These are phyloP conservation scores for Cryptoprocta ferox DNA, from an alignment of 2,797 vertebrate genomes.

Conservation along the genomic window DNA sequence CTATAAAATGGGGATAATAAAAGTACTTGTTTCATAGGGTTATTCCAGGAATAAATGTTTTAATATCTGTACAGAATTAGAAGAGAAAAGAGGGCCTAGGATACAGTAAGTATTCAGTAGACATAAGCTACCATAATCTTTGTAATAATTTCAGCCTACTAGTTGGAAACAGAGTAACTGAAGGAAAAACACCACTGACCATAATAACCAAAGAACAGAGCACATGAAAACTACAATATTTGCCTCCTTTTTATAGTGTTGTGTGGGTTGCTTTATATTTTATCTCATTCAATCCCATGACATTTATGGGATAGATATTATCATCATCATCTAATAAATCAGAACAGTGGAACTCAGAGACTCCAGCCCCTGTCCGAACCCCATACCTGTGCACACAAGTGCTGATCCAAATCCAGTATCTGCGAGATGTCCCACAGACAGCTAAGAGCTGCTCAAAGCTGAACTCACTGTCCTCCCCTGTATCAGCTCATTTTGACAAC, in stretches of 20 bases:
- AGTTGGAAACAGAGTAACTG: background rate
- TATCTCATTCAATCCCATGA: background rate
- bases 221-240: background rate
- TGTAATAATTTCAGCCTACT: background rate
- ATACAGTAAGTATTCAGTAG: background rate
- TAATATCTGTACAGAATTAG: background rate
- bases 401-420: background rate
- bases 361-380: background rate
- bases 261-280: background rate
- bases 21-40: background rate
- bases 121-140: background rate
- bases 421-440: background rate
- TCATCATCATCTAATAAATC: background rate
- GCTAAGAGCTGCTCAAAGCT: background rate
- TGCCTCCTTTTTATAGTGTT: background rate
- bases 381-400: background rate
- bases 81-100: background rate
- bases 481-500: background rate
- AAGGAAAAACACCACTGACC: background rate
- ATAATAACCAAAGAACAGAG: background rate
- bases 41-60: background rate
- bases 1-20: background rate
- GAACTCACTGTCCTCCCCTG: background rate
- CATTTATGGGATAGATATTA: background rate
- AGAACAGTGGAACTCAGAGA: background rate